Conservation (phyloP, 2,113 vertebrate genomes). For the Macaca fascicularis region DNA sequence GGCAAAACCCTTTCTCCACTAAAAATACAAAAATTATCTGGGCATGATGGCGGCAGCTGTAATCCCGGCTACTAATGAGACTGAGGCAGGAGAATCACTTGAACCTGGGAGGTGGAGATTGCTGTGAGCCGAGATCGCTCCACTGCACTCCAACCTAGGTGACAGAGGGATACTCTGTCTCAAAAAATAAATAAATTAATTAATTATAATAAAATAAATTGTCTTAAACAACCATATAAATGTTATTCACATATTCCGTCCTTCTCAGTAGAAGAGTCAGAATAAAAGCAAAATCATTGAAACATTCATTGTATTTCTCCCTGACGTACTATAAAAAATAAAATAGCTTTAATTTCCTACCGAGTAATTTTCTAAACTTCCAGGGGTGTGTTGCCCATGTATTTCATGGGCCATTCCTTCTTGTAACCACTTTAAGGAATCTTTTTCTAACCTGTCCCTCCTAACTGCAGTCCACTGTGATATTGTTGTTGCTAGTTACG, state of each 20-base stretch:
- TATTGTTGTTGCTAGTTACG: background rate
- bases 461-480: background rate
- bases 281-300: background rate
- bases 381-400: background rate
- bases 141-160: too few species aligned
- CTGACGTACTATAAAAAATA: background rate
- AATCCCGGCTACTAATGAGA: too few species aligned
- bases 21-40: too few species aligned
- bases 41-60: too few species aligned
- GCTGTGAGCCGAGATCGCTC: too few species aligned
- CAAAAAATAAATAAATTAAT: background rate
- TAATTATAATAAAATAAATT: background rate
- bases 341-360: background rate
- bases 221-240: background rate
- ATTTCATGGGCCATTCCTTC: background rate
- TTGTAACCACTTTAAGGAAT: background rate
- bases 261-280: background rate
- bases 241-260: background rate
- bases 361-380: background rate
- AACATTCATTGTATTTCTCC: background rate
- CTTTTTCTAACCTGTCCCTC: accelerated
- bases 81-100: too few species aligned
- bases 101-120: too few species aligned
- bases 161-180: too few species aligned
- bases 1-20: too few species aligned